Evolutionary conservation across 2,797 vertebrate genomes (phyloP), one percentile per base, ranked within the genome.

Genomic region (Cuniculus paca): DNA sequence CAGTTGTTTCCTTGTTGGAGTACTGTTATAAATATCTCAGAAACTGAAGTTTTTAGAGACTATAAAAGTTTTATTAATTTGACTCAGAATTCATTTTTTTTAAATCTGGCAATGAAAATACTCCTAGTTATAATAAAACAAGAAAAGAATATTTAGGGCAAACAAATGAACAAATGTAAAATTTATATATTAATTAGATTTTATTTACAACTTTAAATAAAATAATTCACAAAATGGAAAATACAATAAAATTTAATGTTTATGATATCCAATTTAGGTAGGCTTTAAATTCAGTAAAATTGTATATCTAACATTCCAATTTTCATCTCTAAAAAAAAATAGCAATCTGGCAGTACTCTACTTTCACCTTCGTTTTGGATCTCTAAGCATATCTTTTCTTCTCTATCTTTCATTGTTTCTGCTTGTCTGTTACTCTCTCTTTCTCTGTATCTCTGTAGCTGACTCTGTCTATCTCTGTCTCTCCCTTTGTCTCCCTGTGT

Each of bases 121-220:
- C 61, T 39, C 19, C 3, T 14, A 17, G 42, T 83, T 80, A 50
- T 81, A 52, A 31, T n/a, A 60, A 45, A 36, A 34, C 0, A 9
- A 65, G n/a, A 92, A 16, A 81, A 58, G 39, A 45, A 26, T 79
- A 0, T 65, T 75, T 89, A 90, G 7, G 4, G 5, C 17, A 90
- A 87, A 68, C 28, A 77, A 89, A 34, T 19, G 87, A 50, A 68
- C 31, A 85, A 94, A 31, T 13, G 75, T 50, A 80, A 88, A 12
- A 91, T 93, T 63, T 80, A 20, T 48, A 24, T 84, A 81, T 48
- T 58, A 65, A 70, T 81, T 75, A 91, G 28, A 75, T 92, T 94
- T 84, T 70, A 42, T 77, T 52, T 81, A 9, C 2, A 54, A 60
- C 9, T 90, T 54, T 56, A 56, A 60, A 80, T 90, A 87, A 70